Conservation (phyloP, 2,888 invertebrate species). For the Drosophila atripex region DNA sequence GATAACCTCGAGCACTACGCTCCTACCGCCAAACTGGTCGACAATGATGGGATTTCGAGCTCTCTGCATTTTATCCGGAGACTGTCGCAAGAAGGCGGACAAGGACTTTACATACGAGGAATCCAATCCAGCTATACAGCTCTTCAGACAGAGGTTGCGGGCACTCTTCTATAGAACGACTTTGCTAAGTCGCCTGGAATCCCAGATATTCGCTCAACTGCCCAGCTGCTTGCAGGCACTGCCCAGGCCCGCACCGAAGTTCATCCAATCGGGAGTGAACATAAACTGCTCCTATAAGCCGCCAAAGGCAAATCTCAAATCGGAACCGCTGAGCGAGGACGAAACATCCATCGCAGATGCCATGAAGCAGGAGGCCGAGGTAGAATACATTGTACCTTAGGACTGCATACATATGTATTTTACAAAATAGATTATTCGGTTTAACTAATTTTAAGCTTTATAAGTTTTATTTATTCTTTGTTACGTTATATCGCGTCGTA, state of each 20-base stretch:
- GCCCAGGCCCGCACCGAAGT: constrained; percentile 23
- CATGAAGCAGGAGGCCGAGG: constrained; percentile 23
- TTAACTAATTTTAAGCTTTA: constrained; percentile 34
- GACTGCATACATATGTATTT: no score
- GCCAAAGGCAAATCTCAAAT: constrained; percentile 10
- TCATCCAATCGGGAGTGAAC: not conserved
- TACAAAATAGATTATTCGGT: not conserved
- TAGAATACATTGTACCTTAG: constrained; percentile 14
- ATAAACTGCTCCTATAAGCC: not conserved
- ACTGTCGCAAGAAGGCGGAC: constrained; percentile 30
- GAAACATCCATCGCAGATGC: not conserved
- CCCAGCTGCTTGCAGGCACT: constrained; percentile 83
- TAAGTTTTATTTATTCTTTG: constrained; percentile 43
- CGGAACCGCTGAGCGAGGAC: constrained; percentile 32
- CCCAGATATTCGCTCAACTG: constrained; percentile 87
- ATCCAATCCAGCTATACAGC: constrained; percentile 51
- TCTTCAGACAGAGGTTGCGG: constrained; percentile 75
- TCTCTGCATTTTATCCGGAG: constrained; percentile 71
- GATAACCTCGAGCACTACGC: not conserved
- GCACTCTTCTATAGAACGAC: constrained; percentile 76
- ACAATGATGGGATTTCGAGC: constrained; percentile 80
- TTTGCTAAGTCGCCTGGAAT: constrained; percentile 75
- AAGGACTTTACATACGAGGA: constrained; percentile 19
- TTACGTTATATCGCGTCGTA: constrained; percentile 34
- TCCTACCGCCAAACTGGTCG: constrained; percentile 78